Conservation (phyloP, 2,113 vertebrate species). For the Lanius collurio region DNA sequence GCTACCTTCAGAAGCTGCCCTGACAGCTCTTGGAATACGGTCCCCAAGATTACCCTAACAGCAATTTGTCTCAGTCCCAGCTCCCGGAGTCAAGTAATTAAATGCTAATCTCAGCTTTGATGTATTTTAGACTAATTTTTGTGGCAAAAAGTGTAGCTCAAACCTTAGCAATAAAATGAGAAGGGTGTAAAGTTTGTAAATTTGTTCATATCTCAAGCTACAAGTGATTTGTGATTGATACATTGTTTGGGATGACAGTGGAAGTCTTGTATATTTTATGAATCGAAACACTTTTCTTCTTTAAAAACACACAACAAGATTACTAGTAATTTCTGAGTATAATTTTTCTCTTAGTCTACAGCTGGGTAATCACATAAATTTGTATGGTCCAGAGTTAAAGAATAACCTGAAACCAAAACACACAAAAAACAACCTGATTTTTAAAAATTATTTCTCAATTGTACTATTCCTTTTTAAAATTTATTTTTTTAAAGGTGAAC, state of each 20-base stretch:
- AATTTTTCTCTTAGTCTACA: neutral
- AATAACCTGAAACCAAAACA: neutral
- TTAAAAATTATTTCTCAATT: neutral
- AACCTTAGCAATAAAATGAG: neutral
- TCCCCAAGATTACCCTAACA: neutral
- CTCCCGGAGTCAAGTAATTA: neutral
- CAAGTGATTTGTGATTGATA: neutral
- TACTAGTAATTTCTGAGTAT: neutral
- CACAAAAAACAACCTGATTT: neutral
- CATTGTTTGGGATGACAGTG: neutral
- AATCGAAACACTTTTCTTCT: neutral
- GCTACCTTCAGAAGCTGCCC: neutral
- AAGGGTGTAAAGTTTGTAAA: neutral
- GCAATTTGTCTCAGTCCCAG: neutral
- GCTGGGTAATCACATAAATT: neutral
- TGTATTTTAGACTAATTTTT: neutral
- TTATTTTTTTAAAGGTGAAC: neutral
- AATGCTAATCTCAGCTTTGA: neutral
- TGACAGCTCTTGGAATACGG: neutral
- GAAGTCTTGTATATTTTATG: neutral
- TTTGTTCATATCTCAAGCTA: neutral
- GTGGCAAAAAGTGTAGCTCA: neutral
- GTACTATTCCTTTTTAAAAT: neutral
- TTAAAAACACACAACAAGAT: neutral
- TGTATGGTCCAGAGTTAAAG: neutral